Conservation (phyloP, 1,140 invertebrate genomes). For the Nasonia vitripennis region DNA sequence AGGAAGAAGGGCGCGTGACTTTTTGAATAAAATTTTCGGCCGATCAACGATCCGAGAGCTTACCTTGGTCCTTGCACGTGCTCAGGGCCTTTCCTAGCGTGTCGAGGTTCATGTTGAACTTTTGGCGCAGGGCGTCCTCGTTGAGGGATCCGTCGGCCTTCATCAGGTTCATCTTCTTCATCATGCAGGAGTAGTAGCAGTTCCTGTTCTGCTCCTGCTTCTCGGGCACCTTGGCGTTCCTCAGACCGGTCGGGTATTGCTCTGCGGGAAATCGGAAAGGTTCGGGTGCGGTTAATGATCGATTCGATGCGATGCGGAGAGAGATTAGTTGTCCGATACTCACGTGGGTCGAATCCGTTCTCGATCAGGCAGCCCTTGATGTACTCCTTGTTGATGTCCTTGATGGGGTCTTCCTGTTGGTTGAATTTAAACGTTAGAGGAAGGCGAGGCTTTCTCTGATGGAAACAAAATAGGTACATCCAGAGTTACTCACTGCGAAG, state of each 20-base stretch:
- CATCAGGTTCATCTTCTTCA: constrained; percentile 53
- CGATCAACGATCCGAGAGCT: not conserved
- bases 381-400: constrained; percentile 35
- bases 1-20: not conserved
- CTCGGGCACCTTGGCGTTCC: constrained; percentile 35
- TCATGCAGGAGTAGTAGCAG: constrained; percentile 51
- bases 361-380: constrained; percentile 41
- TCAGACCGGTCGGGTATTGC: constrained; percentile 44
- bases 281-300: not conserved
- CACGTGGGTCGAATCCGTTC: constrained; percentile 48
- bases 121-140: constrained; percentile 28
- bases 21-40: not conserved
- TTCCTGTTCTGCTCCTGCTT: constrained; percentile 38
- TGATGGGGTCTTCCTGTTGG: constrained; percentile 41
- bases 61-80: constrained; percentile 44
- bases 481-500: constrained; percentile 26
- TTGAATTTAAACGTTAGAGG: too few species aligned
- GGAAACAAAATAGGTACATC: too few species aligned
- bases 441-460: too few species aligned
- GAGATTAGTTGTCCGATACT: not conserved
- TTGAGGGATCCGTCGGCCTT: constrained; percentile 38
- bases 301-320: too few species aligned
- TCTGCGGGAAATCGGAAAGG: not conserved
- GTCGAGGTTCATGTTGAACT: constrained; percentile 47
- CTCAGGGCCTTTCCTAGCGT: constrained; percentile 37